phyloP scores from a whole-genome alignment of 2,888 invertebrate species.

The Drosophila longiperda region DNA sequence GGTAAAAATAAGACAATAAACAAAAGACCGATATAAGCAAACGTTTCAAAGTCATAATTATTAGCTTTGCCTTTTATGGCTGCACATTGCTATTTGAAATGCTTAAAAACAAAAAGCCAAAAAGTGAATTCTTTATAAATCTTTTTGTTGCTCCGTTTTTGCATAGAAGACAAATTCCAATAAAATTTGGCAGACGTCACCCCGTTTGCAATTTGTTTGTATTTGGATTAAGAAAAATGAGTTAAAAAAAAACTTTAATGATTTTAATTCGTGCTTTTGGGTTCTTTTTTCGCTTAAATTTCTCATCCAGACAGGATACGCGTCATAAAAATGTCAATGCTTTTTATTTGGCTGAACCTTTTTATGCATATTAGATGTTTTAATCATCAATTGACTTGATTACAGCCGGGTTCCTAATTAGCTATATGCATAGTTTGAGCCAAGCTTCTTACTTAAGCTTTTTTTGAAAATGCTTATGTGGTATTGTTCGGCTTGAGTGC shows the following conservation, averaged over 20 bases:
- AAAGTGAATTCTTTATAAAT: conserved; percentile 73
- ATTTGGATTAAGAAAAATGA: conserved; percentile 41
- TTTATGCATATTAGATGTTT: conserved; percentile 26
- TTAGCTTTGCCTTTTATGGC: conserved; percentile 68
- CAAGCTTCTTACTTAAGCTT: conserved; percentile 40
- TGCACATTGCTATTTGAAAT: conserved; percentile 47
- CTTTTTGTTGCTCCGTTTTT: conserved; percentile 57
- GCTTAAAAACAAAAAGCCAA: conserved; percentile 26
- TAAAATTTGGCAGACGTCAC: conserved; percentile 66
- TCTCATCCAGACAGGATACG: conserved; percentile 25
- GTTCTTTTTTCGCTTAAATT: conserved; percentile 30
- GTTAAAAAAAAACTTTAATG: background rate
- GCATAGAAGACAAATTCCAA: conserved; percentile 61
- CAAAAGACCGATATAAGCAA: conserved; percentile 33
- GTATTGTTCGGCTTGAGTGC: conserved; percentile 32
- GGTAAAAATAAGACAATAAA: conserved; percentile 19
- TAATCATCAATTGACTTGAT: conserved; percentile 31
- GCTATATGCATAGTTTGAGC: conserved; percentile 11
- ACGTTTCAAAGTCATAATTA: conserved; percentile 66
- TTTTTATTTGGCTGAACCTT: conserved; percentile 14
- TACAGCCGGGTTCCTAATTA: conserved; percentile 44
- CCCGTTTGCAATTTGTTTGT: conserved; percentile 65
- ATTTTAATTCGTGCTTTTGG: conserved; percentile 25
- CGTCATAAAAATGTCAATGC: conserved; percentile 28
- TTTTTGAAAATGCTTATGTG: conserved; percentile 36